phyloP scores from a whole-genome alignment of 35 echinoderm and acorn worm species.

The Strongylocentrotus purpuratus region DNA sequence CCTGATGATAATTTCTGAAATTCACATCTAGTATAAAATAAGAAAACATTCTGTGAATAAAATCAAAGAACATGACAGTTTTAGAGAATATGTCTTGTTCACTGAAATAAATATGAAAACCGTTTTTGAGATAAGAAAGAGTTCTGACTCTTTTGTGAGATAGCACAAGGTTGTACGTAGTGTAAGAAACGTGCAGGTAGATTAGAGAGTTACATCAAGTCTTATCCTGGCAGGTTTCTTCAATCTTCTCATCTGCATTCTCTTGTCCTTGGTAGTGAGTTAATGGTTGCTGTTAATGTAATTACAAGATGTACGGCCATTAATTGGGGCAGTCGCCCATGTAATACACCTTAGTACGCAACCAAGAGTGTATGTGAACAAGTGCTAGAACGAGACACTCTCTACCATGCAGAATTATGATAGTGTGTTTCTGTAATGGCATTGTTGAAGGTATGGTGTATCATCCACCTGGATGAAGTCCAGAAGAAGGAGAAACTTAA shows the following conservation, averaged over 20 bases:
- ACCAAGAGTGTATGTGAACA: background rate
- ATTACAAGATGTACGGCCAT: constrained; percentile 43
- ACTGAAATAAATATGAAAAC: no score
- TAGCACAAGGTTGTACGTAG: no score
- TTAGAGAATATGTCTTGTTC: no score
- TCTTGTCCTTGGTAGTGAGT: background rate
- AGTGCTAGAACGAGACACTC: background rate
- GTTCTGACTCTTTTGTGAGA: no score
- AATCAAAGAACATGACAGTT: no score
- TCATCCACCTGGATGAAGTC: background rate
- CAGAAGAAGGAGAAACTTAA: background rate
- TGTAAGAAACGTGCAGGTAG: background rate
- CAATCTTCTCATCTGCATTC: background rate
- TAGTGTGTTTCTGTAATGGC: background rate
- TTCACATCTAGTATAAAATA: no score
- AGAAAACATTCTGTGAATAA: no score
- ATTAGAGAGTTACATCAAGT: background rate
- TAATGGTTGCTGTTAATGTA: constrained; percentile 39
- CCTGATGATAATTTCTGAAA: no score
- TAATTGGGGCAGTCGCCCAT: constrained; percentile 44
- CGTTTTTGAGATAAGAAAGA: no score
- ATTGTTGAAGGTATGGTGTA: background rate
- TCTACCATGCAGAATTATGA: background rate
- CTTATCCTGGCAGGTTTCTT: background rate
- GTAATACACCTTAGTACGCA: constrained; percentile 36